Evolutionary conservation across 2,888 invertebrate genomes (phyloP).

Genomic region (Lottia gigantea): DNA sequence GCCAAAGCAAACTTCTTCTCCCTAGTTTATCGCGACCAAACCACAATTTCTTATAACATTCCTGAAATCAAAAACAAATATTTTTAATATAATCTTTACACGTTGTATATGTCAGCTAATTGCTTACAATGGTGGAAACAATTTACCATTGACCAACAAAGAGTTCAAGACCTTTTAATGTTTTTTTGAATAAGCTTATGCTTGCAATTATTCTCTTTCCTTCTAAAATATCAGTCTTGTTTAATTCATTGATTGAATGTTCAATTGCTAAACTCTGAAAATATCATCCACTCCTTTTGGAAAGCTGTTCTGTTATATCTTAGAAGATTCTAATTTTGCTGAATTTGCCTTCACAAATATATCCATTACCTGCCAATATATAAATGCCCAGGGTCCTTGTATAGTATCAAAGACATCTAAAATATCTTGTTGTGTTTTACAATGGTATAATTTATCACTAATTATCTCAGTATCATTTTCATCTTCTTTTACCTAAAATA

Average conservation of each 20-base stretch:
- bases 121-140: background rate
- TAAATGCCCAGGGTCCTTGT: slow-evolving; percentile 86
- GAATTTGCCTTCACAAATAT: background rate
- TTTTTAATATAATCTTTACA: too few relatives aligned
- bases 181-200: too few relatives aligned
- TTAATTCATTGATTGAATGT: too few relatives aligned
- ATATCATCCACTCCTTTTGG: too few relatives aligned
- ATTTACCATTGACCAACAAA: background rate
- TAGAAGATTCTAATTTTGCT: too few relatives aligned
- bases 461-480: slow-evolving; percentile 63
- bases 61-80: slow-evolving; percentile 16
- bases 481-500: slow-evolving; percentile 39
- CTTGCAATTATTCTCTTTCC: too few relatives aligned
- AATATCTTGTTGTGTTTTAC: slow-evolving; percentile 50
- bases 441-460: slow-evolving; percentile 44
- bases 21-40: slow-evolving; percentile 89
- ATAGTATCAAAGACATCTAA: slow-evolving; percentile 73
- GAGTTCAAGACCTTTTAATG: too few relatives aligned
- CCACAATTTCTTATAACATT: slow-evolving; percentile 71
- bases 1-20: slow-evolving; percentile 81
- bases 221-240: too few relatives aligned
- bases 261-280: too few relatives aligned
- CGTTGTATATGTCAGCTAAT: too few relatives aligned
- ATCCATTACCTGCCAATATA: slow-evolving; percentile 75
- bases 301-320: too few relatives aligned